phyloP scores from a whole-genome alignment of 2,797 vertebrate species.

The Phyllotis vaccarum region DNA sequence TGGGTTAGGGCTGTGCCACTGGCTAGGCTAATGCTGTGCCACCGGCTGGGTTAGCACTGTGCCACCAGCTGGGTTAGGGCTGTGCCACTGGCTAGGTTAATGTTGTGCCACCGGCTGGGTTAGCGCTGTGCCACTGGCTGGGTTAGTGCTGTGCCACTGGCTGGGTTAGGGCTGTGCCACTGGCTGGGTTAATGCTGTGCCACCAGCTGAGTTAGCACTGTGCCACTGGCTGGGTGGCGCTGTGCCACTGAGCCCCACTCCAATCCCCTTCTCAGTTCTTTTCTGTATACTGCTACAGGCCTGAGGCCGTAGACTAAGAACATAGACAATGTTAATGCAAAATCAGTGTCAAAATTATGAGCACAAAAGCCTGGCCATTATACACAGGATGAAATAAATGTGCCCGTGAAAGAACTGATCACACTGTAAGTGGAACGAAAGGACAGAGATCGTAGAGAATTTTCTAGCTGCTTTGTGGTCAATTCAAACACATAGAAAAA shows the following conservation, averaged over 20 bases:
- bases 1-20: too few relatives aligned
- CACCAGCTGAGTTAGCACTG: too few relatives aligned
- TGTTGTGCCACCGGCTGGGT: too few relatives aligned
- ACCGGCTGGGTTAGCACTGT: too few relatives aligned
- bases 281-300: neutral
- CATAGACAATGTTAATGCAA: neutral
- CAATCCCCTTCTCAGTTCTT: neutral
- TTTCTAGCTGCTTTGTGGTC: slow-evolving; percentile 39
- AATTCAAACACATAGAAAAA: neutral
- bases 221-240: too few relatives aligned
- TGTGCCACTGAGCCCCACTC: neutral
- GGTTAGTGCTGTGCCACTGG: too few relatives aligned
- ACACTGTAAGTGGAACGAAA: neutral
- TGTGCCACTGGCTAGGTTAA: too few relatives aligned
- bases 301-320: slow-evolving; percentile 25
- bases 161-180: too few relatives aligned
- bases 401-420: neutral
- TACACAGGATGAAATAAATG: neutral
- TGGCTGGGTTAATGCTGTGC: too few relatives aligned
- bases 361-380: neutral
- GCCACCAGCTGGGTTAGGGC: too few relatives aligned
- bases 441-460: neutral
- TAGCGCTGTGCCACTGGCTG: too few relatives aligned
- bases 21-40: too few relatives aligned
- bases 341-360: neutral